Evolutionary conservation across 1,140 invertebrate genomes (phyloP), one percentile per base, ranked within the genome.

Genomic region (Rhizoglyphus robini): DNA sequence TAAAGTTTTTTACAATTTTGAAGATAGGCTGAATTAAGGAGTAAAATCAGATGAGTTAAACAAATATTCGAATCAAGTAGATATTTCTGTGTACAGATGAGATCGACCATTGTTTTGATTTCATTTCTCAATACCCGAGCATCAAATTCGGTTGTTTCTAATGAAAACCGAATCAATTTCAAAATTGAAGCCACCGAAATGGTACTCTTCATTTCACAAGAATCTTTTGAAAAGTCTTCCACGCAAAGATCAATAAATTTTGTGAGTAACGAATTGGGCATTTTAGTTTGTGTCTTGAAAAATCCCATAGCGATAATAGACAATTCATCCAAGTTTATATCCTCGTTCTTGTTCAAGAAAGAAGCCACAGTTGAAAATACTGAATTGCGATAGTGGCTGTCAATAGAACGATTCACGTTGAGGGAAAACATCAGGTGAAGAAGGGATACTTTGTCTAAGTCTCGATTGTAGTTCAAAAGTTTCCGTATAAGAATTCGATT

Each of bases 241-340:
- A 15, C 51, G 41, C 46, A 49, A 20, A 48, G 27, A 4, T 13
- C 23, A 57, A 31, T 51, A 38, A 49, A 48, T 30, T 25, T 13
- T 30, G 27, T 4, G n/a, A 49, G 29, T 32, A 49, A 20, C 34
- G 32, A 15, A 3, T 23, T n/a, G 13, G 58, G 58, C 58, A 60
- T 60, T 34, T 27, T 13, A 27, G 41, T 64, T 49, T 64, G 29
- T 3, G 63, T 64, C 31, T 64, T 64, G 25, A 64, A 64, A 25
- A 64, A 64, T 13, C 41, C 46, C 46, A 64, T 57, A 8, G 20
- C 41, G 23, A 64, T 27, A 2, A 64, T 20, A 11, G 41, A 48
- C 15, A 64, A 20, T 38, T 64, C 63, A 64, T 64, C 63, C 31
- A 64, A 30, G 3, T 29, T 64, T 27, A 64, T 23, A 8, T 64